Evolutionary conservation across 2,113 vertebrate species (phyloP).

Genomic region (Ahaetulla prasina): DNA sequence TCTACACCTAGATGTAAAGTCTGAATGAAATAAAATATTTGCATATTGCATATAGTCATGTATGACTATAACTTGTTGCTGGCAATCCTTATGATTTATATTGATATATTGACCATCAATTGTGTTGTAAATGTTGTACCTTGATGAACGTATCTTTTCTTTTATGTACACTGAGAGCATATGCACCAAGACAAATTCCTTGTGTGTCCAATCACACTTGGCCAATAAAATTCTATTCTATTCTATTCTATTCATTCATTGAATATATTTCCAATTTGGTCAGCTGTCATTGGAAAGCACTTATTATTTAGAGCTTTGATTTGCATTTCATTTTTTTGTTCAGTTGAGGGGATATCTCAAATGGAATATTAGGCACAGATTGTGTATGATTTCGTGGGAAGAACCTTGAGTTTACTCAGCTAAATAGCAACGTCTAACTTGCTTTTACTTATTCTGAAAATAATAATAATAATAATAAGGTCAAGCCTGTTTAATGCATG

Average conservation of each 20-base stretch:
- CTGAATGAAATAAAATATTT: background rate
- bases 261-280: background rate
- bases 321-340: background rate
- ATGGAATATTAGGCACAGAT: background rate
- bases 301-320: background rate
- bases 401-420: background rate
- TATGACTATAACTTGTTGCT: too few relatives aligned
- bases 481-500: background rate
- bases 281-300: background rate
- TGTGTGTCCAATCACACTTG: too few relatives aligned
- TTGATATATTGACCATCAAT: too few relatives aligned
- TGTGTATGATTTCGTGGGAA: background rate
- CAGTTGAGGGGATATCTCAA: background rate
- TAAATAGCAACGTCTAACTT: background rate
- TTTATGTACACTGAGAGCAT: too few relatives aligned
- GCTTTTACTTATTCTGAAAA: background rate
- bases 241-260: too few relatives aligned
- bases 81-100: too few relatives aligned
- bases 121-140: too few relatives aligned
- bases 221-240: too few relatives aligned
- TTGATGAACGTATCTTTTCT: too few relatives aligned
- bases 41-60: too few relatives aligned
- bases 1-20: background rate
- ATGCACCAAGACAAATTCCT: too few relatives aligned
- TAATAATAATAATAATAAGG: background rate